These are phyloP conservation scores for Sphaerophoria rueppellii DNA, from an alignment of 2,888 invertebrate species.

Conservation along the genomic window DNA sequence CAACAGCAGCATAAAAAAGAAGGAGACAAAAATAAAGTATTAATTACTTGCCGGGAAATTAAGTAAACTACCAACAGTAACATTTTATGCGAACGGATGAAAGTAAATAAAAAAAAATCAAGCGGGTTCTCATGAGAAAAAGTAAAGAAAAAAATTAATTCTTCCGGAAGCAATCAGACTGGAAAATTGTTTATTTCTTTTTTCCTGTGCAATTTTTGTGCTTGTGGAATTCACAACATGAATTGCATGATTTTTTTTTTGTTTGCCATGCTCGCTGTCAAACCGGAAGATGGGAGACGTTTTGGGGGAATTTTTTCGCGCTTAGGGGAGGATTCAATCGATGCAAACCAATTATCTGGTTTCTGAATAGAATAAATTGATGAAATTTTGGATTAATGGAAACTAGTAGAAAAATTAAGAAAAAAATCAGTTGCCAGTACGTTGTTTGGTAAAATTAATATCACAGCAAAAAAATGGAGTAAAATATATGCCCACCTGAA, in stretches of 20 bases:
- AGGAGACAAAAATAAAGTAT: constrained; percentile 29
- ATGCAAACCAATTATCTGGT: too few species aligned
- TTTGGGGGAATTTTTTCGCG: background rate
- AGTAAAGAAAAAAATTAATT: constrained; percentile 24
- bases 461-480: background rate
- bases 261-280: background rate
- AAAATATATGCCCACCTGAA: constrained; percentile 75
- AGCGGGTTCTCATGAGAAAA: constrained; percentile 6
- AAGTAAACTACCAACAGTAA: constrained; percentile 6
- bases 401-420: too few species aligned
- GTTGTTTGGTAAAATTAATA: background rate
- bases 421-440: too few species aligned
- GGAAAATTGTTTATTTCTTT: constrained; percentile 57
- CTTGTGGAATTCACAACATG: background rate
- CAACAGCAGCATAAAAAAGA: constrained; percentile 5
- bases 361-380: too few species aligned
- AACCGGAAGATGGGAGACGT: background rate
- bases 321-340: background rate
- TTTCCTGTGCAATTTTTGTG: background rate
- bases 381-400: too few species aligned
- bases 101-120: constrained; percentile 44
- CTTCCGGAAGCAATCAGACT: constrained; percentile 58
- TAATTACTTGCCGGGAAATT: constrained; percentile 45
- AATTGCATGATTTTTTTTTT: background rate
- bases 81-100: constrained; percentile 35